These are phyloP conservation scores for Arctocebus calabarensis DNA, from an alignment of 2,797 vertebrate species.

Conservation along the genomic window DNA sequence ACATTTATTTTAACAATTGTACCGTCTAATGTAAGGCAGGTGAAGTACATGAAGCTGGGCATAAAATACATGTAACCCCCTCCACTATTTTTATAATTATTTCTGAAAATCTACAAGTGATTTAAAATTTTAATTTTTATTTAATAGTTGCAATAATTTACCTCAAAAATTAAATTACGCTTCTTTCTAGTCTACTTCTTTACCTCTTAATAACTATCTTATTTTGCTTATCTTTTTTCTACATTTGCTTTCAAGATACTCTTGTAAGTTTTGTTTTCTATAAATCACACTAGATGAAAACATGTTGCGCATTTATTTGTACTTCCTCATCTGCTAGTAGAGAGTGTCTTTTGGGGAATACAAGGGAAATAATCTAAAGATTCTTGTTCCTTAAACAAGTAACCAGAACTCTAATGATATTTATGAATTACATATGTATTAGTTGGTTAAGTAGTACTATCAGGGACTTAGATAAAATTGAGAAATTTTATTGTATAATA, in stretches of 20 bases:
- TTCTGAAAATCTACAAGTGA: neutral
- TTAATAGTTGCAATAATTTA: neutral
- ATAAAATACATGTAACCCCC: neutral
- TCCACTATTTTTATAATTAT: neutral
- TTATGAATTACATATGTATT: neutral
- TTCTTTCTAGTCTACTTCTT: neutral
- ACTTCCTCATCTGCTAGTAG: neutral
- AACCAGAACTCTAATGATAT: neutral
- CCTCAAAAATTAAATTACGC: neutral
- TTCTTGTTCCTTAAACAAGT: neutral
- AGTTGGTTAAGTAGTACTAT: neutral
- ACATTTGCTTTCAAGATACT: neutral
- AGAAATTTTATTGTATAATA: neutral
- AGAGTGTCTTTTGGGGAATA: neutral
- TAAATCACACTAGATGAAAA: neutral
- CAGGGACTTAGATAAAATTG: neutral
- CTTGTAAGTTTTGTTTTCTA: neutral
- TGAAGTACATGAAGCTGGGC: neutral
- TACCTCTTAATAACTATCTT: neutral
- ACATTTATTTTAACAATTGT: neutral
- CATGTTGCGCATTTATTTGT: neutral
- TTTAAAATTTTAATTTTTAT: neutral
- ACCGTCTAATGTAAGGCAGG: neutral
- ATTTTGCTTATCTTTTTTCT: neutral
- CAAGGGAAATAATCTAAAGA: neutral